A percentile compares a stretch with the other conserved stretches of the same genome.
Conservation (phyloP, 2,113 vertebrate species). For the Suricata suricatta region DNA sequence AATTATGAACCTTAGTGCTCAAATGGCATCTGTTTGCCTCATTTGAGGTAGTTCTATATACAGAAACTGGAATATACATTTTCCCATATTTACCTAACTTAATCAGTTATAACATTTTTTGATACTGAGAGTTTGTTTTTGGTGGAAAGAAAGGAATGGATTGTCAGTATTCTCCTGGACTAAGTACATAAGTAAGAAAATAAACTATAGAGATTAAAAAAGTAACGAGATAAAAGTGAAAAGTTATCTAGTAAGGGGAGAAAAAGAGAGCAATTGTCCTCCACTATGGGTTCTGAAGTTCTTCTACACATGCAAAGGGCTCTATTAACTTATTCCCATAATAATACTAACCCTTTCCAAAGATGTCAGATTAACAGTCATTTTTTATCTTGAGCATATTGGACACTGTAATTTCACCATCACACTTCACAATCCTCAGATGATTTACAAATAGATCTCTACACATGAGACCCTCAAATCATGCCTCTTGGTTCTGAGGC, state of each 20-base stretch:
- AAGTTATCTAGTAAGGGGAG: not conserved
- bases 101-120: not conserved
- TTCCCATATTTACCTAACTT: not conserved
- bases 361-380: slow-evolving; percentile 74
- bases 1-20: not conserved
- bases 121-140: not conserved
- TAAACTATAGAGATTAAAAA: not conserved
- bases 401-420: slow-evolving; percentile 53
- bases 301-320: not conserved
- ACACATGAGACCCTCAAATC: slow-evolving; percentile 56
- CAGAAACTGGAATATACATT: not conserved
- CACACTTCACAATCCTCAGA: slow-evolving; percentile 62
- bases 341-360: slow-evolving; percentile 64
- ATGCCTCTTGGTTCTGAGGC: not conserved
- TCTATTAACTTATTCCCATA: slow-evolving; percentile 26
- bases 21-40: not conserved
- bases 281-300: not conserved
- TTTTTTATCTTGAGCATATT: slow-evolving; percentile 75
- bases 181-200: not conserved
- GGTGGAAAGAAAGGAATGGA: not conserved
- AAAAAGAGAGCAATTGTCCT: not conserved
- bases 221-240: not conserved
- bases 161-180: not conserved
- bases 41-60: not conserved
- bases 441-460: slow-evolving; percentile 53